Evolutionary conservation across 2,797 vertebrate species (phyloP).

Genomic region (Sternarchorhynchus goeldii): DNA sequence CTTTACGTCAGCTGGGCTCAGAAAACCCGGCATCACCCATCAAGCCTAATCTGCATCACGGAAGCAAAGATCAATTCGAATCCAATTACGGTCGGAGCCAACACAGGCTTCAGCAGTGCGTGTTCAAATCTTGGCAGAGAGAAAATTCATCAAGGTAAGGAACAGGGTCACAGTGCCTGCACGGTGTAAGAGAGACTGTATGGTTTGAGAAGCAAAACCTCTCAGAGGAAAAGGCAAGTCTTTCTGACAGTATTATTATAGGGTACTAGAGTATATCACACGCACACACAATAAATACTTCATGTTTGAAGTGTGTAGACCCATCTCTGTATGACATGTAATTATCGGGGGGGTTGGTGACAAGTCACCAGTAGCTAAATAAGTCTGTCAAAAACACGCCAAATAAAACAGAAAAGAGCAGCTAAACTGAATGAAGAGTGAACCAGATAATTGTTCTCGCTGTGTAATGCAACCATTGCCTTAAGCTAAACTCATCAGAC

Average conservation of each 20-base stretch:
- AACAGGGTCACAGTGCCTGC: not conserved
- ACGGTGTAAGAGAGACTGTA: not conserved
- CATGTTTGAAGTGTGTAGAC: not conserved
- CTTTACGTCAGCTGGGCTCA: not conserved
- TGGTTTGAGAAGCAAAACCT: too few relatives aligned
- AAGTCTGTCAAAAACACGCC: too few relatives aligned
- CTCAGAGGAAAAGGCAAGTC: not conserved
- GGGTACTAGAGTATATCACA: not conserved
- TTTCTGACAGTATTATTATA: constrained; percentile 23
- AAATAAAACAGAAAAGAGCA: too few relatives aligned
- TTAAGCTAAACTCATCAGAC: constrained; percentile 5
- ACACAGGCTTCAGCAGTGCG: not conserved
- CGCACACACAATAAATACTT: not conserved
- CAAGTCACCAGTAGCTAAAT: too few relatives aligned
- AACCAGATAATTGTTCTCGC: not conserved
- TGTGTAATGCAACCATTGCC: not conserved
- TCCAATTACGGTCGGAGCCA: not conserved
- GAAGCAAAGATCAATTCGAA: constrained; percentile 11
- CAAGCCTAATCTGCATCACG: constrained; percentile 2
- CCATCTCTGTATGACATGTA: constrained; percentile 37
- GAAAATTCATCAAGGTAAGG: constrained; percentile 5
- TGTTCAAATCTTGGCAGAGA: not conserved
- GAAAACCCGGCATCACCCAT: not conserved
- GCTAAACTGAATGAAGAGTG: constrained; percentile 30
- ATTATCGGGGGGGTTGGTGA: constrained; percentile 13